Base-by-base conservation (phyloP, 2,888 invertebrate genomes). In the Cyclophora punctaria region DNA sequence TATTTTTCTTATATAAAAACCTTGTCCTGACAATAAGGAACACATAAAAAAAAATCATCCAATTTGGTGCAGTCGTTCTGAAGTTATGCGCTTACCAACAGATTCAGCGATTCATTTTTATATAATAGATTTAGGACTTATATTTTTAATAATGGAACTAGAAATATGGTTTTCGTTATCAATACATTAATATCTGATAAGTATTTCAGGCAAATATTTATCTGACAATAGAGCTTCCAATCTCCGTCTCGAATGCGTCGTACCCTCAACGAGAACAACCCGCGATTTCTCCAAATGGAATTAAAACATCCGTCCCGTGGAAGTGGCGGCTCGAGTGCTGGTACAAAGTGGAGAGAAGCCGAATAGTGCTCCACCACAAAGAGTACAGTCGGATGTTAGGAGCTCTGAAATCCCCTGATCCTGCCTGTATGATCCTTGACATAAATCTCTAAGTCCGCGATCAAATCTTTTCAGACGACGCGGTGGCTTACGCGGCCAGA, bases 381-480 rank as follows among this genome's bases (percentile, higher is more conserved):
- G 84, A 84, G 82, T 80, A 80, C 82, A 84, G 85, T 81, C 76
- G 82, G 83, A 83, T 83, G 83, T 75, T 78, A 80, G 81, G 71
- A 80, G 80, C 79, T 78, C 82, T 83, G 80, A 83, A 86, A 83
- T 82, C 83, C 82, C 80, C 76, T 80, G 83, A 85, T 83, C 82
- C 80, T 60, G 71, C 66, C 77, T 85, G 75, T 86, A 86, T 87
- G 86, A 83, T 86, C 85, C 88, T 88, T 87, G 88, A 88, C 88
- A 86, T 85, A 84, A 88, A 87, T 87, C 86, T 85, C 85, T 83
- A 83, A 86, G 85, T 80, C 80, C 82, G 78, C 81, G 85, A 81
- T 87, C 86, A 87, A 86, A 86, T 88, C 87, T 87, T 86, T 86
- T 85, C 84, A 79, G 79, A 74, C 75, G 72, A 76, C 73, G 52